Evolutionary conservation across 2,113 vertebrate species (phyloP), one percentile per base, ranked within the genome.

Genomic region (Seriola aureovittata): DNA sequence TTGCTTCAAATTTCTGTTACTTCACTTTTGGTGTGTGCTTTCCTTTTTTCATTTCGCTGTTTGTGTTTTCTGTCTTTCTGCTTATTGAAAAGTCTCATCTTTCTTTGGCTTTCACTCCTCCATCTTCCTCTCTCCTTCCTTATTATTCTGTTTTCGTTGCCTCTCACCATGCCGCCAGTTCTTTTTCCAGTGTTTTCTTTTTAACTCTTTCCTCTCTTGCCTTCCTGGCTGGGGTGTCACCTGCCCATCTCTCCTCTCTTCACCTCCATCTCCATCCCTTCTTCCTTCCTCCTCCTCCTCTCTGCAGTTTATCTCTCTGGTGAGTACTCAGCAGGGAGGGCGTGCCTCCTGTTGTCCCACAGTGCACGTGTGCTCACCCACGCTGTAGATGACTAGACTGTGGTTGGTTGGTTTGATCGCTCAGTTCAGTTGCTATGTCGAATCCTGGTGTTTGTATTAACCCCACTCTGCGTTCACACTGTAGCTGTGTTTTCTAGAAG

Each of bases 281-380:
- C 78, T 75, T 82, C 75, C 80, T 59, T 44, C 62, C 63, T 42
- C 54, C 11, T 82, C 62, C 94, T 93, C 94, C 93, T 97, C 94
- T 96, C 94, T 90, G 85, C 97, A 99, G 98, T 99, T 99, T 97
- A 97, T 99, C 96, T 97, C 95, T 94, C 92, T 97, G 97, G 98
- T 99, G 95, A 99, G 98, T 99, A 97, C 90, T 79, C 76, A 73
- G 90, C 89, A 75, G 78, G 46, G 55, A 46, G 64, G 76, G 17
- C 34, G 55, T 76, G 42, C 69, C 75, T 71, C 62, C 19, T 46
- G 58, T 73, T 64, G 23, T 67, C 82, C 73, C 78, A 32, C 85
- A 70, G 73, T 81, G 90, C 89, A 86, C 84, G 78, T 80, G 71
- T 65, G 60, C 74, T 76, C 78, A 64, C 85, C 4, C 85, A 73